Conservation (phyloP, 2,888 invertebrate genomes). For the Orthonevra nobilis region DNA sequence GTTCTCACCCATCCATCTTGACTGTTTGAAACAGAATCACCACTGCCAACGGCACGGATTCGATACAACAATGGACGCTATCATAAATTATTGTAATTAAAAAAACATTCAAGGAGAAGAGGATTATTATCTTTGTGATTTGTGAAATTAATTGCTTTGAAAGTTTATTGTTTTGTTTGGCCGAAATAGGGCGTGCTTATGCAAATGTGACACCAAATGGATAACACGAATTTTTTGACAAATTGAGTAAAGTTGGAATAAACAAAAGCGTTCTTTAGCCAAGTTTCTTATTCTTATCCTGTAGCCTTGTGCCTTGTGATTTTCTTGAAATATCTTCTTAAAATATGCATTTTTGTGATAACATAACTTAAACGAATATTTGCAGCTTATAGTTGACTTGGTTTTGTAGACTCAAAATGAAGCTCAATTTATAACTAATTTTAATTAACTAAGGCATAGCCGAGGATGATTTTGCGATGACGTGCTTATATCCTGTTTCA, state of each 20-base stretch:
- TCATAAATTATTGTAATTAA: slow-evolving; percentile 52
- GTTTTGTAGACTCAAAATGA: too few relatives aligned
- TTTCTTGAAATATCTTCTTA: too few relatives aligned
- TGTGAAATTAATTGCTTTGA: slow-evolving; percentile 28
- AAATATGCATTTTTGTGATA: too few relatives aligned
- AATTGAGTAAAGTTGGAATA: slow-evolving; percentile 8
- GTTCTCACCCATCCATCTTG: slow-evolving; percentile 20
- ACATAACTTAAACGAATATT: too few relatives aligned
- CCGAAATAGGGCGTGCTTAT: slow-evolving; percentile 11
- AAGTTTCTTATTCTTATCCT: too few relatives aligned
- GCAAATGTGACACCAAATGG: slow-evolving; percentile 30
- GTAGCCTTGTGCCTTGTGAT: too few relatives aligned
- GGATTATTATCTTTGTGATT: slow-evolving; percentile 32
- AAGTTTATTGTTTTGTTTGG: slow-evolving; percentile 12
- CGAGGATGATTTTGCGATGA: too few relatives aligned
- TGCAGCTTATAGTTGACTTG: too few relatives aligned
- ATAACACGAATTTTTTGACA: slow-evolving; percentile 26
- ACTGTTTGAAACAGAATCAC: background rate
- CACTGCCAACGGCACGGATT: slow-evolving; percentile 5
- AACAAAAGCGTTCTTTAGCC: too few relatives aligned
- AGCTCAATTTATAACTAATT: too few relatives aligned
- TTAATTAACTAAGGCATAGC: too few relatives aligned
- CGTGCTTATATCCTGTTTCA: too few relatives aligned
- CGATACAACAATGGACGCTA: slow-evolving; percentile 38
- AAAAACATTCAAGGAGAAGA: slow-evolving; percentile 34